Evolutionary conservation across 1,140 invertebrate species (phyloP).

Genomic region (Trachelipus rathkii): DNA sequence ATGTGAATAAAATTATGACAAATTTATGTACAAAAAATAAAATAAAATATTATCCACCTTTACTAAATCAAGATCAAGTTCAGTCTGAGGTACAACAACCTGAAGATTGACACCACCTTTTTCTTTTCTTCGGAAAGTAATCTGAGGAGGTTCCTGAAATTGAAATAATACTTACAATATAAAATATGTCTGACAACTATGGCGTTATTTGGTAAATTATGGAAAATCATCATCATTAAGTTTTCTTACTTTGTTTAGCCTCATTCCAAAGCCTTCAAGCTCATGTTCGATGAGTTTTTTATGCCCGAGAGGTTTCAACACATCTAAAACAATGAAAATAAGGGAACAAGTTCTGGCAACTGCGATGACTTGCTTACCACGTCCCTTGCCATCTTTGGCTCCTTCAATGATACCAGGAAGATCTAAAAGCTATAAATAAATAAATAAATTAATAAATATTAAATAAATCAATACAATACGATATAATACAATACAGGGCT

Average conservation of each 20-base stretch:
- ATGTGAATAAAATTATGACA: too few relatives aligned
- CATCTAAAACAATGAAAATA: conserved; percentile 97
- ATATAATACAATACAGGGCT: too few relatives aligned
- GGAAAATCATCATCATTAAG: neutral
- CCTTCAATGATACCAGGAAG: conserved; percentile 99
- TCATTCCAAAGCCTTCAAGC: conserved; percentile 95
- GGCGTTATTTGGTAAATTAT: neutral
- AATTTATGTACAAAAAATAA: too few relatives aligned
- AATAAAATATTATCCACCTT: conserved; percentile 57
- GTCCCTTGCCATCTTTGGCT: conserved; percentile 98
- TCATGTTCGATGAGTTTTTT: conserved; percentile 96
- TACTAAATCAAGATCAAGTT: conserved; percentile 91
- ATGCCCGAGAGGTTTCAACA: conserved; percentile 92
- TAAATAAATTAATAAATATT: neutral
- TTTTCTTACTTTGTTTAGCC: conserved; percentile 65
- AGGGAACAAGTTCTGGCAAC: conserved; percentile 96
- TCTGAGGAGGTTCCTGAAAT: conserved; percentile 88
- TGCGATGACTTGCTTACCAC: conserved; percentile 98
- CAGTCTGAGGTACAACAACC: conserved; percentile 71
- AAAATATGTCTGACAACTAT: neutral
- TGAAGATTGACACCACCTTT: conserved; percentile 96
- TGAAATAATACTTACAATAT: neutral
- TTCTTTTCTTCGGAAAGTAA: conserved; percentile 93
- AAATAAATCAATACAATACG: too few relatives aligned
- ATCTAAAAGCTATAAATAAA: conserved; percentile 77